A percentile compares a stretch with the other conserved stretches of the same genome.
Conservation (phyloP, 2,797 vertebrate genomes). For the Semaprochilodus insignis region DNA sequence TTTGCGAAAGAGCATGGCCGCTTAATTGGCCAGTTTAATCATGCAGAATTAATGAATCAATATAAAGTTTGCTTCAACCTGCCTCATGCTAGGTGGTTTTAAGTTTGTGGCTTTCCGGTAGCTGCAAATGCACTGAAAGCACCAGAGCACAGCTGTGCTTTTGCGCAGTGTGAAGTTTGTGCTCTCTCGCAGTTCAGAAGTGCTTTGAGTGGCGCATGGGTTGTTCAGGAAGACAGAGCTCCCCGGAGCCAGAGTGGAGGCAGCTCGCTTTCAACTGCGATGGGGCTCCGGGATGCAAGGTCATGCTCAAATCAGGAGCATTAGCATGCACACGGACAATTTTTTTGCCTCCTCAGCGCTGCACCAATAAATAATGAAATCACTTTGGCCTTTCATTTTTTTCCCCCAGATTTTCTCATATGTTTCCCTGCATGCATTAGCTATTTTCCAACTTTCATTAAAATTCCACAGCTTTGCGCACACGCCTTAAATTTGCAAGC, state of each 20-base stretch:
- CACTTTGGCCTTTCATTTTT: conserved; percentile 31
- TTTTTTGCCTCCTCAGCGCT: conserved; percentile 61
- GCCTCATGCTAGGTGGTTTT: not conserved
- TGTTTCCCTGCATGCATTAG: conserved; percentile 50
- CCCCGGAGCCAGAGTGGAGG: not conserved
- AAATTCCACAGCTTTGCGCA: conserved; percentile 58
- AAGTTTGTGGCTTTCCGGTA: not conserved
- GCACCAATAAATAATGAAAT: conserved; percentile 51
- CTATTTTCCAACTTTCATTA: conserved; percentile 50
- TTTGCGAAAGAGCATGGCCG: not conserved
- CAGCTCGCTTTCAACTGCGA: conserved; percentile 15
- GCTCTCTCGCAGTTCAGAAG: conserved; percentile 27
- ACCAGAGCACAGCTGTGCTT: conserved; percentile 20
- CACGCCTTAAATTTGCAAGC: conserved; percentile 62
- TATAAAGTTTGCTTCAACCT: not conserved
- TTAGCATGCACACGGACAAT: conserved; percentile 19
- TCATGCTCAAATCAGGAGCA: conserved; percentile 29
- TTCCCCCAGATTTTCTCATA: conserved; percentile 47
- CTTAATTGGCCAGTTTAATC: conserved; percentile 1
- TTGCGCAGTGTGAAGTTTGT: conserved; percentile 7
- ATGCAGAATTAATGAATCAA: not conserved
- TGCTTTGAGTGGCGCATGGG: conserved; percentile 16
- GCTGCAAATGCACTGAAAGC: not conserved
- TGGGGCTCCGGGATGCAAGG: conserved; percentile 23
- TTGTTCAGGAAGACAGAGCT: conserved; percentile 28